phyloP scores from a whole-genome alignment of 2,797 vertebrate genomes.

The Rhodeus uyekii region DNA sequence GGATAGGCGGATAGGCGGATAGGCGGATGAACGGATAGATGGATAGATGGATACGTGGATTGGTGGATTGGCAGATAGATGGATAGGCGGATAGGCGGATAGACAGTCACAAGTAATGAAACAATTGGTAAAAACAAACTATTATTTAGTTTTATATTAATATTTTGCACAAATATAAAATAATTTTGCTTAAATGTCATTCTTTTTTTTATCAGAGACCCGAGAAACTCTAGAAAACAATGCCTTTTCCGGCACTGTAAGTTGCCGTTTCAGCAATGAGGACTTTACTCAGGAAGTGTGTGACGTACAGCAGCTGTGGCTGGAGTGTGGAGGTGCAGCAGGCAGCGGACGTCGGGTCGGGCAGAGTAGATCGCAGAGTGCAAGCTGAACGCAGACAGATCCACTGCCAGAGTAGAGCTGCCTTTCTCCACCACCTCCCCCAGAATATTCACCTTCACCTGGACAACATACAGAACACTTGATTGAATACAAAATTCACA shows the following conservation, averaged over 20 bases:
- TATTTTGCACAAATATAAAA: neutral
- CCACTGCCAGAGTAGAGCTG: constrained; percentile 84
- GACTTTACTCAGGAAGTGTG: neutral
- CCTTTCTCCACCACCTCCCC: constrained; percentile 92
- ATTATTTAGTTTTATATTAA: neutral
- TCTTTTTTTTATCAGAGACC: neutral
- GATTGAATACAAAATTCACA: too few relatives aligned
- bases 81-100: too few relatives aligned
- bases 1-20: too few relatives aligned
- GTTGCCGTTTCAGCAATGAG: neutral
- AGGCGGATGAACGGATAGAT: too few relatives aligned
- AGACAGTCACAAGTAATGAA: too few relatives aligned
- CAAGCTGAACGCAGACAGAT: constrained; percentile 84
- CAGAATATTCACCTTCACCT: constrained; percentile 95
- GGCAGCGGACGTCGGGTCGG: constrained; percentile 87
- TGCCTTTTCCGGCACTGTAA: neutral
- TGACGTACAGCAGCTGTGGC: constrained; percentile 84
- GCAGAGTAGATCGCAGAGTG: constrained; percentile 94
- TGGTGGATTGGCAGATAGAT: too few relatives aligned
- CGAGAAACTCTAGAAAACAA: neutral
- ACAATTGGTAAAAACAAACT: neutral
- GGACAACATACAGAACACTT: constrained; percentile 25
- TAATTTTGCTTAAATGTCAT: neutral
- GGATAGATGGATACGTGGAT: too few relatives aligned
- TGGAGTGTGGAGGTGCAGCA: constrained; percentile 90